Base-by-base conservation (phyloP, 2,888 invertebrate genomes). In the Hirudinaria manillensis region DNA sequence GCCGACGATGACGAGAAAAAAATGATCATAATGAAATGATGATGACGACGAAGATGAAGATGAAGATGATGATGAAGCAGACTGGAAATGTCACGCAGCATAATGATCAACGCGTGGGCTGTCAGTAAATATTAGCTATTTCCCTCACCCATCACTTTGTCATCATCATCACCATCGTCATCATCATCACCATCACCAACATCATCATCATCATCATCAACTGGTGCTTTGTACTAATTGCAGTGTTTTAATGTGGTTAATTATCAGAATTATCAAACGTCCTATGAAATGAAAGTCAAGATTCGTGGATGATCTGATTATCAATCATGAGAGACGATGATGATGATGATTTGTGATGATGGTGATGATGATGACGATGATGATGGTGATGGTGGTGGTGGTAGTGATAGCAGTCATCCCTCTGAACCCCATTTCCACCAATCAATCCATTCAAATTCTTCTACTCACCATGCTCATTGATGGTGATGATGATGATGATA, bases 401-500 rank as follows among this genome's bases (percentile, higher is more conserved):
- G 34, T 34, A 29, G 34, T 67, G 32, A 24, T 56, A 16, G 13
- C 13, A 16, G 27, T 67, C 7, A 67, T 34, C 4, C 4, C n/a
- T n/a, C n/a, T n/a, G n/a, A n/a, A n/a, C n/a, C n/a, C n/a, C n/a
- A n/a, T n/a, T n/a, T n/a, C n/a, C n/a, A n/a, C n/a, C n/a, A n/a
- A n/a, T n/a, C n/a, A n/a, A n/a, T n/a, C n/a, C n/a, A n/a, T n/a
- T n/a, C n/a, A n/a, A n/a, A n/a, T n/a, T n/a, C n/a, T n/a, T n/a
- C n/a, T n/a, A n/a, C n/a, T n/a, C n/a, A n/a, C n/a, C n/a, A n/a
- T n/a, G n/a, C n/a, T n/a, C 24, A 27, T 7, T 67, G 67, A 67
- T 67, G 67, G 24, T 67, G n/a, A 32, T 56, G 29, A 36, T 72
- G 55, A 55, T 72, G 55, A 55, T 72, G 72, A 36, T 72, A 29